A percentile compares a stretch with the other conserved stretches of the same genome.
Conservation (phyloP, 2,113 vertebrate species). For the Tricholaema leucomelas region DNA sequence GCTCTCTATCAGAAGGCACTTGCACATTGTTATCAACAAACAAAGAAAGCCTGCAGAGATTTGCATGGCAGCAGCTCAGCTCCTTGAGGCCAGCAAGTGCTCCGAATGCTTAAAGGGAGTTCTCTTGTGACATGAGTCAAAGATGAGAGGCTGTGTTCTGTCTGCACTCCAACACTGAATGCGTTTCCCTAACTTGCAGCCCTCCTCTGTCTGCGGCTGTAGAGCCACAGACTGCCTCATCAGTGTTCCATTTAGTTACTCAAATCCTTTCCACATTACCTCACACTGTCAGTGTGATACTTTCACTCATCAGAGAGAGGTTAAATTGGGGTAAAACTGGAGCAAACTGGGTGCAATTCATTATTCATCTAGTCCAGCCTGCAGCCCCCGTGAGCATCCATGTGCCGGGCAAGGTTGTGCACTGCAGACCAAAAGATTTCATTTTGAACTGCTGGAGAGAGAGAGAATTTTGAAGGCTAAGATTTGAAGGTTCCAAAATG, state of each 20-base stretch:
- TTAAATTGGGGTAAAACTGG: not conserved
- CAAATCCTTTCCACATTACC: not conserved
- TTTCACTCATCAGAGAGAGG: not conserved
- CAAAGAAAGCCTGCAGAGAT: slow-evolving; percentile 22
- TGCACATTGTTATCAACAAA: not conserved
- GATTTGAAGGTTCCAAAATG: not conserved
- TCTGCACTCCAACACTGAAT: not conserved
- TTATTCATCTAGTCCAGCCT: not conserved
- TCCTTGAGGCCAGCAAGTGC: slow-evolving; percentile 3
- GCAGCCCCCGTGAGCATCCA: not conserved
- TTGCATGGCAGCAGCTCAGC: slow-evolving; percentile 24
- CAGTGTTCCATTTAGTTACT: not conserved
- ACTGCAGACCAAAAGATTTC: not conserved
- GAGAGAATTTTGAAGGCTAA: not conserved
- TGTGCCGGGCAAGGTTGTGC: not conserved
- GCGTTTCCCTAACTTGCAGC: not conserved
- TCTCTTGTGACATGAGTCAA: slow-evolving; percentile 55
- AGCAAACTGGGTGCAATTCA: not conserved
- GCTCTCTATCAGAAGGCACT: slow-evolving; percentile 19
- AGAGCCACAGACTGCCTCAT: not conserved
- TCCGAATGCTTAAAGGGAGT: not conserved
- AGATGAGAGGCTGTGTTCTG: slow-evolving; percentile 8
- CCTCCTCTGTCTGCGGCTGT: not conserved
- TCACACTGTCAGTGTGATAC: not conserved
- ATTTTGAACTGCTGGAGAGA: not conserved